Base-by-base conservation (phyloP, 2,113 vertebrate genomes). In the Peromyscus californicus region DNA sequence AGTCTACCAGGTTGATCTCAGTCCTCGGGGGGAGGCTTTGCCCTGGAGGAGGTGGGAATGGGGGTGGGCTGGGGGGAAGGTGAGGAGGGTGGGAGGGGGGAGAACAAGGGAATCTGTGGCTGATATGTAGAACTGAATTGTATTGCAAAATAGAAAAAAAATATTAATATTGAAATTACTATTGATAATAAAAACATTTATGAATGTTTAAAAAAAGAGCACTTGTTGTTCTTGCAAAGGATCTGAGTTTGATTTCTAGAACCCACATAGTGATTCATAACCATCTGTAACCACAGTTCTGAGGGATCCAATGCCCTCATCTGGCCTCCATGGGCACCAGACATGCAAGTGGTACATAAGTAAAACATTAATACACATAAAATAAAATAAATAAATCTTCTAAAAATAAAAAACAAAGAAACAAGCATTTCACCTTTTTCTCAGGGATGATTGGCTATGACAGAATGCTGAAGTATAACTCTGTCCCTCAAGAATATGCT, bases 391-490 rank as follows among this genome's bases (percentile, higher is more conserved):
- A 63, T 83, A 63, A 4, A 26, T 61, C 24, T 61, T 61, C 54
- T 5, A 78, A 78, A 39, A 29, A 29, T 48, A 83, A 4, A 93
- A 97, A 59, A 51, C 2, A 72, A 97, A 33, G 67, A 84, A 95
- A 31, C n/a, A 78, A 13, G 33, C 72, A 39, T 65, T 75, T 21
- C 19, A 26, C 75, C 92, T 97, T 91, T 63, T 89, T 86, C 48
- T 42, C 54, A 76, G 82, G 72, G 84, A 76, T 65, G 76, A 84
- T 33, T 92, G 39, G 65, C 42, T 67, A 13, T 45, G 63, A 33
- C 21, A 42, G 16, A 85, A 45, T 94, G 79, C 57, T 63, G 72
- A 48, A 10, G 42, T 57, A 69, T 59, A 67, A 86, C 78, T 48
- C 33, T 89, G 82, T 91, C 61, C n/a, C 21, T 80, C 39, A 51